These are phyloP conservation scores for Porites evermanni DNA, from an alignment of 92 coral and sea anemone genomes.

Conservation along the genomic window DNA sequence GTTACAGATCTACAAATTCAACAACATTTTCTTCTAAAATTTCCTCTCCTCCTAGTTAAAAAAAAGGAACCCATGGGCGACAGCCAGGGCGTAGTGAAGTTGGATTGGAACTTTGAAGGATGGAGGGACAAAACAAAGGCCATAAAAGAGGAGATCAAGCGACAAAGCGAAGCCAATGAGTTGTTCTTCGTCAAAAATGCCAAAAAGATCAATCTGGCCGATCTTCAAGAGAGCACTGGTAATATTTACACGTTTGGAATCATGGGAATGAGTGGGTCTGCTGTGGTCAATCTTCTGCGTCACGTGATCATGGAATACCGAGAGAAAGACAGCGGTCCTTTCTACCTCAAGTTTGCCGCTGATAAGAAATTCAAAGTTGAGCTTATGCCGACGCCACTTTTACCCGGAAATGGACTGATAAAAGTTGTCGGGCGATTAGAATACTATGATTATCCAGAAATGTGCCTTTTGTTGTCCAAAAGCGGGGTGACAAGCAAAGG, in stretches of 20 bases:
- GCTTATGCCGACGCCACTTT: conserved; percentile 79
- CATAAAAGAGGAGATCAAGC: conserved; percentile 70
- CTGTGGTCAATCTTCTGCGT: conserved; percentile 73
- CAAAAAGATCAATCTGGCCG: conserved; percentile 47
- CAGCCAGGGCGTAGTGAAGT: conserved; percentile 42
- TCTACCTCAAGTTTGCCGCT: conserved; percentile 82
- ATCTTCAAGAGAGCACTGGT: conserved; percentile 48
- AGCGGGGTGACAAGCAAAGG: conserved; percentile 89
- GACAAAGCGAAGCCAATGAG: conserved; percentile 87
- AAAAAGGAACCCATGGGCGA: conserved; percentile 15
- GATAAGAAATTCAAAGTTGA: conserved; percentile 88
- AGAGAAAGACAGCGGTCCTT: conserved; percentile 74
- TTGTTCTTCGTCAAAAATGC: conserved; percentile 72
- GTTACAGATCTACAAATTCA: no score
- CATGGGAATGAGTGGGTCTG: conserved; percentile 77
- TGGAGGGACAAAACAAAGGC: conserved; percentile 90
- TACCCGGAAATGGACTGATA: conserved; percentile 84
- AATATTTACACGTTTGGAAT: conserved; percentile 50
- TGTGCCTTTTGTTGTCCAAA: conserved; percentile 71
- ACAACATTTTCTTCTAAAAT: neutral
- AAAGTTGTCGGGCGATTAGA: conserved; percentile 86
- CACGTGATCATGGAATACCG: conserved; percentile 67
- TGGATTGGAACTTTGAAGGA: conserved; percentile 69
- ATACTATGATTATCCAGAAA: conserved; percentile 81
- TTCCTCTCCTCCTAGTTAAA: neutral